phyloP scores from a whole-genome alignment of 2,797 vertebrate species.

The Podargus strigoides region DNA sequence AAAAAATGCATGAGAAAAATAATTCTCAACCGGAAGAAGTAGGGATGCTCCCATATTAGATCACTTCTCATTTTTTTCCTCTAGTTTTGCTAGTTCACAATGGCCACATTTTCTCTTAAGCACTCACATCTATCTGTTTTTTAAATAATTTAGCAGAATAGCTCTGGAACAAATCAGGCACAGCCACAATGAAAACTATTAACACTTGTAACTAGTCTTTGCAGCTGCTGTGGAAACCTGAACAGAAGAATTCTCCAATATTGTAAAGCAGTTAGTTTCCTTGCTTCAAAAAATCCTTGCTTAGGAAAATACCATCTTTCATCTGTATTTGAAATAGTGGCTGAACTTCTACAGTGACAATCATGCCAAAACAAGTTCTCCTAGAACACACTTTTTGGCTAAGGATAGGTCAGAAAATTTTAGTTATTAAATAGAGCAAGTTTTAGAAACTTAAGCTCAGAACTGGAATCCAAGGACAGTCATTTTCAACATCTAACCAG shows the following conservation, averaged over 20 bases:
- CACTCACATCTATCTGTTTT: neutral
- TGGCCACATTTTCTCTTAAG: neutral
- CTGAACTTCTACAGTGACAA: neutral
- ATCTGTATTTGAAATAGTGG: neutral
- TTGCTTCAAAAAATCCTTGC: neutral
- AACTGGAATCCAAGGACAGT: neutral
- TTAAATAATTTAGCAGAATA: neutral
- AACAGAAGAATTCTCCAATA: neutral
- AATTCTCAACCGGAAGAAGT: neutral
- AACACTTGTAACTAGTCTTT: neutral
- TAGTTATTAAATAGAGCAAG: neutral
- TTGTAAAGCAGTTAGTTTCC: neutral
- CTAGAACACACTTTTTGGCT: neutral
- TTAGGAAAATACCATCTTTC: neutral
- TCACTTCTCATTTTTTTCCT: neutral
- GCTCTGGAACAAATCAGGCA: neutral
- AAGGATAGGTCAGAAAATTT: neutral
- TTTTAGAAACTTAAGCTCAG: neutral
- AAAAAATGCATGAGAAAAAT: neutral
- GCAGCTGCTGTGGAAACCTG: neutral
- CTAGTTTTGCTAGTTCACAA: neutral
- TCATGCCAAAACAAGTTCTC: neutral
- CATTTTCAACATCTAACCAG: neutral
- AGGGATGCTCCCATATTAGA: neutral
- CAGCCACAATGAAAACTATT: neutral